A percentile compares a stretch with the other conserved stretches of the same genome.
phyloP scores from a whole-genome alignment of 2,113 vertebrate genomes.

The Anhinga rufa region DNA sequence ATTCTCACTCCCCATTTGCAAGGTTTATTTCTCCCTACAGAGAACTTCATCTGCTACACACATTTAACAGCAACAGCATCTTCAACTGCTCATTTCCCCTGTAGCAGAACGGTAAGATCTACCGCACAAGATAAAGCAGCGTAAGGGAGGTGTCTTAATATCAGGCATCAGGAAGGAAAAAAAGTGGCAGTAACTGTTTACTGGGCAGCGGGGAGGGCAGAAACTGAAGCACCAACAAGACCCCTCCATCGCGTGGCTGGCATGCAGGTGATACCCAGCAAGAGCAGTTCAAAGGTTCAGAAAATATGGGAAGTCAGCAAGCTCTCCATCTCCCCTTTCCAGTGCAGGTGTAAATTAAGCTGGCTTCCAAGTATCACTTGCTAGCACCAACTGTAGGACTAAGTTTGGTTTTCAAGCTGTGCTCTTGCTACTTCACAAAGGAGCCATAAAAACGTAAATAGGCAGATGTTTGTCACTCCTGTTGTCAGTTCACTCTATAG shows the following conservation, averaged over 20 bases:
- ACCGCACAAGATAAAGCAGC: background rate
- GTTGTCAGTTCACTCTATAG: background rate
- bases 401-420: background rate
- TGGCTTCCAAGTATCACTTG: background rate
- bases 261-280: background rate
- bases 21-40: background rate
- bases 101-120: background rate
- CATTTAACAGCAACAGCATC: background rate
- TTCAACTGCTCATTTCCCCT: background rate
- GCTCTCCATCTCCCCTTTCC: background rate
- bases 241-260: background rate
- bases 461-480: background rate
- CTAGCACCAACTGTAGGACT: background rate
- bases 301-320: background rate
- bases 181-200: background rate
- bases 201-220: background rate
- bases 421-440: background rate
- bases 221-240: background rate
- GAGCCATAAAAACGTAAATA: background rate
- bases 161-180: background rate
- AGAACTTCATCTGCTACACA: background rate
- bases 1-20: background rate
- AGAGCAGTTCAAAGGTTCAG: background rate
- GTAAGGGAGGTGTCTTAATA: background rate
- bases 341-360: background rate